phyloP scores from a whole-genome alignment of 1,140 invertebrate genomes.

The Drosophila repleta region DNA sequence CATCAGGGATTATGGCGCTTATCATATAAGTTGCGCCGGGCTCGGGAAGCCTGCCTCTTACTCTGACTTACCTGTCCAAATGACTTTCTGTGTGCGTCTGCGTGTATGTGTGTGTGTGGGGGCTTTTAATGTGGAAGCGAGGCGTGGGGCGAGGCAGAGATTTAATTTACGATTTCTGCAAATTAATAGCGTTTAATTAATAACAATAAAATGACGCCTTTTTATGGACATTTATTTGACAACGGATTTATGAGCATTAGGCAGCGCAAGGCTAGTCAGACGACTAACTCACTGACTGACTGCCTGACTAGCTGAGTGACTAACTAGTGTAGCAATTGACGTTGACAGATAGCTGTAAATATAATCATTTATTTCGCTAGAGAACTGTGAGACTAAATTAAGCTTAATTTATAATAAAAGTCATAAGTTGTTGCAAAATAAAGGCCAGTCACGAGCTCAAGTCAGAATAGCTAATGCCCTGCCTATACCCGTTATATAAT shows the following conservation, averaged over 20 bases:
- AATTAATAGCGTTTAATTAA: slow-evolving; percentile 83
- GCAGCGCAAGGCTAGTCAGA: no score
- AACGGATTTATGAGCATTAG: slow-evolving; percentile 65
- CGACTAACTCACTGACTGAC: neutral
- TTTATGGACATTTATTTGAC: slow-evolving; percentile 80
- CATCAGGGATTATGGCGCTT: slow-evolving; percentile 82
- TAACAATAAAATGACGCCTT: slow-evolving; percentile 83
- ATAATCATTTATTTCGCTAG: neutral
- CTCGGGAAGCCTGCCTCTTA: slow-evolving; percentile 15
- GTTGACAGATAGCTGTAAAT: slow-evolving; percentile 1
- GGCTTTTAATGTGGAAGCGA: slow-evolving; percentile 63
- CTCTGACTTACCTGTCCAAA: slow-evolving; percentile 60
- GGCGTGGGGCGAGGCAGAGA: slow-evolving; percentile 55
- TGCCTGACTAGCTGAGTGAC: neutral
- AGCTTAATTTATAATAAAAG: slow-evolving; percentile 38
- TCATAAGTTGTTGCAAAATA: slow-evolving; percentile 3
- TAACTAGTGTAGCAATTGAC: slow-evolving; percentile 5
- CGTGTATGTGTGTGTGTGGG: slow-evolving; percentile 37
- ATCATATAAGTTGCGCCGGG: slow-evolving; percentile 71
- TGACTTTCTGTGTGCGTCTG: slow-evolving; percentile 51
- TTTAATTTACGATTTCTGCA: slow-evolving; percentile 83
- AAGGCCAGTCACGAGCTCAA: no score
- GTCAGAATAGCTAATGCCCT: neutral
- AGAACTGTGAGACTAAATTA: slow-evolving; percentile 21
- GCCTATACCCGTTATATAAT: neutral